These are phyloP conservation scores for Apistogramma diplotaenia DNA, from an alignment of 2,113 vertebrate genomes.

Conservation along the genomic window DNA sequence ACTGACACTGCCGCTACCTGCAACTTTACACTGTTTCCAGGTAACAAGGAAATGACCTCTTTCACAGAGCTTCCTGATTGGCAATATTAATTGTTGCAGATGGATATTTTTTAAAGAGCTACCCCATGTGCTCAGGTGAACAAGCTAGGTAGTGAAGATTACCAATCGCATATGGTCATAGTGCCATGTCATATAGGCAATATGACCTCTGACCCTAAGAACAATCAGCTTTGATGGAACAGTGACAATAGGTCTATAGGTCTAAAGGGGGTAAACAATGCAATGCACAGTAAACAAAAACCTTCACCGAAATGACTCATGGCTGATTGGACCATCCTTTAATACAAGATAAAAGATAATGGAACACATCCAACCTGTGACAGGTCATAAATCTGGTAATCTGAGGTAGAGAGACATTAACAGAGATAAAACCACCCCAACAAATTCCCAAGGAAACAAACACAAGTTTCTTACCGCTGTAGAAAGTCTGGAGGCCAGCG, in stretches of 20 bases:
- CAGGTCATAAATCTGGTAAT: not conserved
- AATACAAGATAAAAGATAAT: not conserved
- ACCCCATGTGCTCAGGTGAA: not conserved
- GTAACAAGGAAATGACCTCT: too few relatives aligned
- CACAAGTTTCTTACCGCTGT: conserved; percentile 87
- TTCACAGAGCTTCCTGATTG: too few relatives aligned
- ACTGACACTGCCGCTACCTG: too few relatives aligned
- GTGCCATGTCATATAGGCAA: too few relatives aligned
- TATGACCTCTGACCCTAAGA: conserved; percentile 28
- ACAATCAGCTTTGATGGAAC: not conserved
- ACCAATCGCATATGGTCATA: too few relatives aligned
- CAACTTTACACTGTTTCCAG: too few relatives aligned
- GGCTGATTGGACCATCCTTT: not conserved
- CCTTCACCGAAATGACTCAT: not conserved
- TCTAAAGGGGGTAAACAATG: not conserved
- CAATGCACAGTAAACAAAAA: not conserved
- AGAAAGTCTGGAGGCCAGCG: conserved; percentile 92
- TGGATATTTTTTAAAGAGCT: too few relatives aligned
- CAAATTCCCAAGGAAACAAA: not conserved
- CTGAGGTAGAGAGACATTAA: not conserved
- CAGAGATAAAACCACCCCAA: too few relatives aligned
- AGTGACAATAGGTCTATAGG: not conserved
- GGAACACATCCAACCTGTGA: not conserved
- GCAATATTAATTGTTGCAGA: too few relatives aligned
- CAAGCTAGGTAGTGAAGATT: not conserved